phyloP scores from a whole-genome alignment of 2,888 invertebrate species.

The Hirtodrosophila duncani region DNA sequence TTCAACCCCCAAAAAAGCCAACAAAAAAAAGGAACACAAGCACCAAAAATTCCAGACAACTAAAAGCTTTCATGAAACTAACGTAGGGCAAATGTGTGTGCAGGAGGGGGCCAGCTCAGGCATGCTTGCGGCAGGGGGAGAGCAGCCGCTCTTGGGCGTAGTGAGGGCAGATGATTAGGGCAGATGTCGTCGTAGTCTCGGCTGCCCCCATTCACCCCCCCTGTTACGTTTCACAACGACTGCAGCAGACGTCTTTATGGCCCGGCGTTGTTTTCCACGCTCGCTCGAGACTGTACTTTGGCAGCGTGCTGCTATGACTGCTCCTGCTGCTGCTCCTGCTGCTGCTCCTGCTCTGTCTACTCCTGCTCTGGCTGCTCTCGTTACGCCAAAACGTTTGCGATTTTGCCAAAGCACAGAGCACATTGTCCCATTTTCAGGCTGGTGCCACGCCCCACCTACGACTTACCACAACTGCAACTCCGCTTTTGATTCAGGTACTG shows the following conservation, averaged over 20 bases:
- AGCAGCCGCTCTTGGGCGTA: constrained; percentile 18
- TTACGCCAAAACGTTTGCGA: constrained; percentile 17
- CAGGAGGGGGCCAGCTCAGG: neutral
- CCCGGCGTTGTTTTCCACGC: constrained; percentile 63
- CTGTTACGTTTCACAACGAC: constrained; percentile 1
- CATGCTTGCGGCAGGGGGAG: neutral
- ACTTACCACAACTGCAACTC: constrained; percentile 2
- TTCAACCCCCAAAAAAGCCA: constrained; percentile 59
- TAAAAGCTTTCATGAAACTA: constrained; percentile 71
- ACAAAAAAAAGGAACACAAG: constrained; percentile 12
- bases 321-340: constrained; percentile 12
- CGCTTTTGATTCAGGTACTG: neutral
- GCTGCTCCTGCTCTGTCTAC: neutral
- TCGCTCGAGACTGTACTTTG: constrained; percentile 66
- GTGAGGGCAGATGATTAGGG: constrained; percentile 54
- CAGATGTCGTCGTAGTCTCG: constrained; percentile 50
- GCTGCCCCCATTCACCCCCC: constrained; percentile 3
- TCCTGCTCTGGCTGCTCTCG: constrained; percentile 1
- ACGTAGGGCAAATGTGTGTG: constrained; percentile 24
- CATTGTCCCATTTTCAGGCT: constrained; percentile 43
- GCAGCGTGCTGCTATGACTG: constrained; percentile 23
- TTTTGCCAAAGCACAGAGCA: constrained; percentile 22
- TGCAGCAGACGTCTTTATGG: constrained; percentile 71
- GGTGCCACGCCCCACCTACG: constrained; percentile 41
- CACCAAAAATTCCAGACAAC: constrained; percentile 69